Conservation (phyloP, 2,797 vertebrate species). For the Falco columbarius region DNA sequence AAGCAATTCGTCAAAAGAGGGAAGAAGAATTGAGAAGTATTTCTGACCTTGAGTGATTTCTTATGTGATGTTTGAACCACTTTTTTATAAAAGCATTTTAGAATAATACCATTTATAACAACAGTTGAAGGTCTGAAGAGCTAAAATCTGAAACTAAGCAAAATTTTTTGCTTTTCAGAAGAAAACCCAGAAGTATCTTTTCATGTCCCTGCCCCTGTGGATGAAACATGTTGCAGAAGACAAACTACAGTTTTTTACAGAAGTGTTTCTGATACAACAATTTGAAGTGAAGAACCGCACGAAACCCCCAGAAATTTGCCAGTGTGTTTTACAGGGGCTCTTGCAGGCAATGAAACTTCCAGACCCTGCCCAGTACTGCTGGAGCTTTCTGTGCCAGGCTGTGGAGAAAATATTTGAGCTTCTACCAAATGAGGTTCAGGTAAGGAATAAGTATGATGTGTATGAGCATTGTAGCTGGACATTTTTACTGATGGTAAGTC, state of each 20-base stretch:
- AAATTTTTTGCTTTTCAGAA: slow-evolving; percentile 70
- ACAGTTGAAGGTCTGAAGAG: neutral
- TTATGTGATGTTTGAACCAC: neutral
- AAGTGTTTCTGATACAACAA: slow-evolving; percentile 83
- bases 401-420: slow-evolving; percentile 86
- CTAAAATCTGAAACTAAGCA: neutral
- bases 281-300: slow-evolving; percentile 74
- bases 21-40: neutral
- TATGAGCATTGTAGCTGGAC: neutral
- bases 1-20: neutral
- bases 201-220: slow-evolving; percentile 83
- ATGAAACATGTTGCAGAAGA: slow-evolving; percentile 92
- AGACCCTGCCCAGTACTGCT: slow-evolving; percentile 86
- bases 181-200: slow-evolving; percentile 83
- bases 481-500: neutral
- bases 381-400: slow-evolving; percentile 84
- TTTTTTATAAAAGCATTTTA: too few relatives aligned
- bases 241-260: slow-evolving; percentile 86
- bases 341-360: slow-evolving; percentile 88
- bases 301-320: slow-evolving; percentile 71
- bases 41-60: neutral
- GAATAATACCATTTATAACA: neutral
- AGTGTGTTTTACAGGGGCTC: slow-evolving; percentile 83
- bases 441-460: slow-evolving; percentile 65
- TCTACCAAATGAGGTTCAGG: slow-evolving; percentile 88